Evolutionary conservation across 1,140 invertebrate genomes (phyloP).

Genomic region (Calephelis nemesis): DNA sequence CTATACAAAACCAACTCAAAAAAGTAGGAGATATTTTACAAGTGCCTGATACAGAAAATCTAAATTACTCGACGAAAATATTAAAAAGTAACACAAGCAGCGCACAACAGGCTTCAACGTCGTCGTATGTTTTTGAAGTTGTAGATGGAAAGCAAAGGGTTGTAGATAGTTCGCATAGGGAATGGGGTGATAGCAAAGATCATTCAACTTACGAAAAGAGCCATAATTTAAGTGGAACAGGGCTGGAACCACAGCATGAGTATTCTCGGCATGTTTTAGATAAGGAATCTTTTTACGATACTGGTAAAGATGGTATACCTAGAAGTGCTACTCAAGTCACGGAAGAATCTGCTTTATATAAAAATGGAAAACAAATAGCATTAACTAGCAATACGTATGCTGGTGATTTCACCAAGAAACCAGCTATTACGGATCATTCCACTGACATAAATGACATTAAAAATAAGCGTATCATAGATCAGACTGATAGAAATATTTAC

Average conservation of each 20-base stretch:
- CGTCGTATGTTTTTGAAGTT: slow-evolving; percentile 79
- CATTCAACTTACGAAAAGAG: slow-evolving; percentile 76
- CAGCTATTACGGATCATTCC: slow-evolving; percentile 58
- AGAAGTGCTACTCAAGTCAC: slow-evolving; percentile 60
- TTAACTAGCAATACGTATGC: slow-evolving; percentile 62
- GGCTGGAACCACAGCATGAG: slow-evolving; percentile 77
- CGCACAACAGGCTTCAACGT: slow-evolving; percentile 75
- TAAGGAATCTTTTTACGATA: slow-evolving; percentile 78
- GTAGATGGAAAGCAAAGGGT: slow-evolving; percentile 80
- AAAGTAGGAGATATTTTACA: slow-evolving; percentile 69
- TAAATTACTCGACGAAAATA: slow-evolving; percentile 70
- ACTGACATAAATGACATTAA: slow-evolving; percentile 44
- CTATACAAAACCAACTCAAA: slow-evolving; percentile 62
- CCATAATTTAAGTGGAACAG: slow-evolving; percentile 71
- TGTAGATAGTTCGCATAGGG: slow-evolving; percentile 78
- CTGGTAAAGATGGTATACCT: slow-evolving; percentile 75
- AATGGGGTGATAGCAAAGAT: slow-evolving; percentile 78
- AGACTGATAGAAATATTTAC: slow-evolving; percentile 41
- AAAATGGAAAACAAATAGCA: slow-evolving; percentile 69
- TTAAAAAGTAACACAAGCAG: slow-evolving; percentile 71
- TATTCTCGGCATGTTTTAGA: slow-evolving; percentile 77
- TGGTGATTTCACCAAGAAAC: slow-evolving; percentile 66
- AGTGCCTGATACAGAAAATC: slow-evolving; percentile 54
- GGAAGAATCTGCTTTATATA: slow-evolving; percentile 67
- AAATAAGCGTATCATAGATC: slow-evolving; percentile 45